Conservation (phyloP, 2,888 invertebrate genomes). For the Drosophila histrio region DNA sequence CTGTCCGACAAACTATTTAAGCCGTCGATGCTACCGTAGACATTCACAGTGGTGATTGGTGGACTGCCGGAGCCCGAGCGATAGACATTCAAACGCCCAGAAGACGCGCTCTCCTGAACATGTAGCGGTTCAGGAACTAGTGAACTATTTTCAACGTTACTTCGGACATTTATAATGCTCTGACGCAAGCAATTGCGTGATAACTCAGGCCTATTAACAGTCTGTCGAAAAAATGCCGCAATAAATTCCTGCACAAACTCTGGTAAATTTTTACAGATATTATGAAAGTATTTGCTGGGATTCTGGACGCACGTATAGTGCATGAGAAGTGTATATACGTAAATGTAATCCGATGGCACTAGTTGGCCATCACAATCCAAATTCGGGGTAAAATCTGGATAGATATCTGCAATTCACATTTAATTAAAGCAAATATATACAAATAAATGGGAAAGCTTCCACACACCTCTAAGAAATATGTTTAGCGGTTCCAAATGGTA, state of each 20-base stretch:
- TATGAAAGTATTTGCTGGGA: slow-evolving; percentile 77
- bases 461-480: slow-evolving; percentile 75
- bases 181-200: slow-evolving; percentile 68
- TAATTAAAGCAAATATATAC: neutral
- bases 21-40: slow-evolving; percentile 43
- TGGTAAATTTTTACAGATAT: slow-evolving; percentile 77
- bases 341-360: slow-evolving; percentile 76
- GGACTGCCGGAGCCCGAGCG: neutral
- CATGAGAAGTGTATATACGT: slow-evolving; percentile 81
- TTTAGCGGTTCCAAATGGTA: slow-evolving; percentile 16
- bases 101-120: neutral
- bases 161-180: slow-evolving; percentile 63
- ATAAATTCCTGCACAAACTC: slow-evolving; percentile 73
- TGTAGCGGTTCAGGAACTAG: neutral
- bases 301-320: slow-evolving; percentile 82
- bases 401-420: slow-evolving; percentile 63
- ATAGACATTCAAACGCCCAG: neutral
- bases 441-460: neutral
- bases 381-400: slow-evolving; percentile 73
- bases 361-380: slow-evolving; percentile 68
- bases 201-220: slow-evolving; percentile 60
- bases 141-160: neutral
- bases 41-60: slow-evolving; percentile 37
- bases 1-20: neutral
- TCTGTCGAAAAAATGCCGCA: slow-evolving; percentile 74